These are phyloP conservation scores for Lethocerus indicus DNA, from an alignment of 1,140 invertebrate species.

Conservation along the genomic window DNA sequence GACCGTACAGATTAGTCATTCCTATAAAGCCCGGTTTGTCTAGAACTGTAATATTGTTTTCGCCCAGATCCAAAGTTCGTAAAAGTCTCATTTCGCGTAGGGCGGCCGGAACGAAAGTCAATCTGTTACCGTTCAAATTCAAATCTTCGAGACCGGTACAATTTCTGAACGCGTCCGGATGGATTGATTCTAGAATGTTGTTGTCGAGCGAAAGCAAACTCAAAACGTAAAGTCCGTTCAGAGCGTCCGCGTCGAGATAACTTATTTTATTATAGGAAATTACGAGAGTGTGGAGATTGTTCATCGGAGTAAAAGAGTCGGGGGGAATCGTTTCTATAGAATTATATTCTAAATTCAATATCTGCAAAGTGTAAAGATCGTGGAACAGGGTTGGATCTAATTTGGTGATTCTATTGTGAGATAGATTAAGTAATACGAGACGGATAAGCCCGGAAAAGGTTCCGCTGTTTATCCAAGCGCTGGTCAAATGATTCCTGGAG, in stretches of 20 bases:
- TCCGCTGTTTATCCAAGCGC: constrained; percentile 59
- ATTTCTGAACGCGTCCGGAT: constrained; percentile 66
- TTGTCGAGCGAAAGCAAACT: constrained; percentile 61
- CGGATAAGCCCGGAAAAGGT: constrained; percentile 76
- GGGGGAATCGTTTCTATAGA: constrained; percentile 57
- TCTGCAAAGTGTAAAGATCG: constrained; percentile 64
- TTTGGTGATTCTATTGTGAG: constrained; percentile 63
- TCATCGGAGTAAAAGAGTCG: constrained; percentile 64
- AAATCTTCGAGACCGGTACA: constrained; percentile 60
- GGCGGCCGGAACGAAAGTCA: constrained; percentile 53
- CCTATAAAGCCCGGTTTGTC: constrained; percentile 66
- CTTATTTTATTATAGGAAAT: constrained; percentile 63
- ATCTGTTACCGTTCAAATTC: constrained; percentile 63
- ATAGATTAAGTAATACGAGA: constrained; percentile 68
- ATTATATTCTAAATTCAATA: constrained; percentile 64
- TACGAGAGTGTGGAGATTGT: constrained; percentile 64
- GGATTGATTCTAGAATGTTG: constrained; percentile 55
- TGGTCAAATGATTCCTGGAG: constrained; percentile 70
- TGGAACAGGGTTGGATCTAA: constrained; percentile 63
- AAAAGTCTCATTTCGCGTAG: constrained; percentile 55
- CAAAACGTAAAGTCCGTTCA: constrained; percentile 63
- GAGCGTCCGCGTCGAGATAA: constrained; percentile 52
- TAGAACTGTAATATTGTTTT: constrained; percentile 57
- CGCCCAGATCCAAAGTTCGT: constrained; percentile 61
- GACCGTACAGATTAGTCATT: constrained; percentile 59